Percentiles rank a stretch among this genome's conserved stretches.
These are phyloP conservation scores for Eira barbara DNA, from an alignment of 2,113 vertebrate species.

Conservation along the genomic window DNA sequence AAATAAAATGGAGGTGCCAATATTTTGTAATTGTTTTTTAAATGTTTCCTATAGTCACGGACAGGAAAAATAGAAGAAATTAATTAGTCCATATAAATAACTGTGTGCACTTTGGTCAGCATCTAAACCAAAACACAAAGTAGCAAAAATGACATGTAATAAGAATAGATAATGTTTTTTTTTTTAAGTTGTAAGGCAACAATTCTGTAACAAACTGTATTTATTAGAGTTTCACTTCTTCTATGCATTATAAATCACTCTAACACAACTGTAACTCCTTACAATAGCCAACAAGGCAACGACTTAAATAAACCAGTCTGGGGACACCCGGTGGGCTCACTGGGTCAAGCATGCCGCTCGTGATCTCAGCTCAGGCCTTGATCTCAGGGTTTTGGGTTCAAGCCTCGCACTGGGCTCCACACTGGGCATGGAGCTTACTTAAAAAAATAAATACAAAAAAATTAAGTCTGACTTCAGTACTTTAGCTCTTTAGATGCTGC, in stretches of 20 bases:
- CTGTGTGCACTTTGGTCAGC: neutral
- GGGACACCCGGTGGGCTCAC: neutral
- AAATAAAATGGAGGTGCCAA: neutral
- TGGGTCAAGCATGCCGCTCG: neutral
- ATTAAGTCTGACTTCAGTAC: neutral
- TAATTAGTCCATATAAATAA: neutral
- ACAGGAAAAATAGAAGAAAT: neutral
- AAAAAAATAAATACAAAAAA: neutral
- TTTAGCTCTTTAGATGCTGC: neutral
- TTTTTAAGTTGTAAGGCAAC: neutral
- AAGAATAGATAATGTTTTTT: neutral
- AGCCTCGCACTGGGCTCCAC: neutral
- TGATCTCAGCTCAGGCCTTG: neutral
- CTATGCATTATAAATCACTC: neutral
- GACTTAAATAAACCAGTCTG: neutral
- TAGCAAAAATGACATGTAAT: neutral
- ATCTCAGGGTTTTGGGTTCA: neutral
- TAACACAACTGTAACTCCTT: neutral
- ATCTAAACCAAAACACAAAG: neutral
- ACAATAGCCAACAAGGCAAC: neutral
- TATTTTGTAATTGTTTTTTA: neutral
- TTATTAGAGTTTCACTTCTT: neutral
- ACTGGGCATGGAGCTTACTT: neutral
- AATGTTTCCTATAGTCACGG: neutral
- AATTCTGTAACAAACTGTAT: neutral